Conservation (phyloP, 1,140 invertebrate species). For the Vanessa atalanta region DNA sequence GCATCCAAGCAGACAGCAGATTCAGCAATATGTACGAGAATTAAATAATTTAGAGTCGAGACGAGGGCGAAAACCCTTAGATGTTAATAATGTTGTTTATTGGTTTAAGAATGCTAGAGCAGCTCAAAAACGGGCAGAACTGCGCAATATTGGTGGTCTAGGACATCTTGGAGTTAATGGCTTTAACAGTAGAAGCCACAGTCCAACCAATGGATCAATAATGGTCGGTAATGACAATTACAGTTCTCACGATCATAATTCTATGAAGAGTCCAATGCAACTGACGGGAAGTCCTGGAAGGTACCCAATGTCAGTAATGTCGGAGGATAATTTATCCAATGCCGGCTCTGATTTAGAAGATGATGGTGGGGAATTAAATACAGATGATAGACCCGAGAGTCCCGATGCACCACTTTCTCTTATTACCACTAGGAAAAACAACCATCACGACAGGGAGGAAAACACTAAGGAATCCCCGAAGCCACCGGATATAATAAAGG, state of each 20-base stretch:
- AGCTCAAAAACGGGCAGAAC: constrained; percentile 94
- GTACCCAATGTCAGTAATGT: constrained; percentile 81
- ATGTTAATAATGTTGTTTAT: constrained; percentile 98
- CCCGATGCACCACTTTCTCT: constrained; percentile 85
- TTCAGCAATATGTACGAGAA: constrained; percentile 96
- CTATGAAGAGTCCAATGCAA: constrained; percentile 79
- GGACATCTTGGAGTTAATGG: constrained; percentile 82
- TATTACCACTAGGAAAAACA: constrained; percentile 82
- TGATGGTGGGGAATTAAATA: constrained; percentile 80
- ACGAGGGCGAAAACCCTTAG: constrained; percentile 94
- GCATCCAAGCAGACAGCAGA: constrained; percentile 95
- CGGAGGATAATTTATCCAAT: constrained; percentile 82
- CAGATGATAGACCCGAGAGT: constrained; percentile 82
- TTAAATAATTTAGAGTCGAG: constrained; percentile 95
- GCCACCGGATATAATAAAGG: constrained; percentile 79
- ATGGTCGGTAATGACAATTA: constrained; percentile 80
- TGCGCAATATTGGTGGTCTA: constrained; percentile 82
- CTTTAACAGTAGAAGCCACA: constrained; percentile 83
- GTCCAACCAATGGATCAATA: constrained; percentile 82
- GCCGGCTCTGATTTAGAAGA: constrained; percentile 84
- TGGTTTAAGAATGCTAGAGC: constrained; percentile 99
- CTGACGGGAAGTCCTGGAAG: constrained; percentile 75
- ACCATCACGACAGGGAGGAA: constrained; percentile 64
- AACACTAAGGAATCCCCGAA: constrained; percentile 75
- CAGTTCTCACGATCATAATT: constrained; percentile 79